Conservation (phyloP, 37 sponge, comb jelly and placozoan genomes). For the Spongilla lacustris region DNA sequence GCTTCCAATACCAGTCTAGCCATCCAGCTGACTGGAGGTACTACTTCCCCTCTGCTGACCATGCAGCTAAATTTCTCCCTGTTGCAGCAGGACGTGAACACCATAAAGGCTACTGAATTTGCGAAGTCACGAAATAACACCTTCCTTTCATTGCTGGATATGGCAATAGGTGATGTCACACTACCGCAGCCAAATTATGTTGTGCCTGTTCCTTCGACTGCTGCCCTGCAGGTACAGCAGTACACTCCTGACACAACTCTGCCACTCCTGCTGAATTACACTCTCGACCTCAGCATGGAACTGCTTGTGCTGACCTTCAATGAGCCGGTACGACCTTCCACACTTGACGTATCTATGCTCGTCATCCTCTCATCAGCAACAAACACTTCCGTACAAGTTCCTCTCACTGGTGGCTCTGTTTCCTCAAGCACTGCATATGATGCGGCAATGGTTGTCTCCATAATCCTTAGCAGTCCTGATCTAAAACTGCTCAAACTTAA, state of each 20-base stretch:
- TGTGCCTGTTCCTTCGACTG: conserved; percentile 36
- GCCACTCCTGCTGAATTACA: conserved; percentile 56
- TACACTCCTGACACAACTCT: conserved; percentile 71
- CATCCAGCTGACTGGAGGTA: conserved; percentile 40
- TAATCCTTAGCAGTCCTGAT: conserved; percentile 53
- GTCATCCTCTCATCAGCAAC: conserved; percentile 41
- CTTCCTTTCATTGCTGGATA: conserved; percentile 46
- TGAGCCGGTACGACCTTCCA: conserved; percentile 83
- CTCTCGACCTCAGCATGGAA: conserved; percentile 67
- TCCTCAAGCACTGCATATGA: conserved; percentile 46
- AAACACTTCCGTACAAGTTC: background rate
- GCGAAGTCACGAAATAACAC: conserved; percentile 72
- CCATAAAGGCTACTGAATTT: conserved; percentile 75
- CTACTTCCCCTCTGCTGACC: conserved; percentile 10
- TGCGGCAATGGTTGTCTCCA: conserved; percentile 33
- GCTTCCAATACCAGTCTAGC: conserved; percentile 30
- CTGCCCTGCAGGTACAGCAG: conserved; percentile 48
- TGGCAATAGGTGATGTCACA: conserved; percentile 73
- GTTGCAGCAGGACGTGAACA: conserved; percentile 36
- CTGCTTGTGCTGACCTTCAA: conserved; percentile 62
- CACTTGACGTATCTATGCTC: conserved; percentile 68
- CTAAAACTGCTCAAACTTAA: conserved; percentile 67
- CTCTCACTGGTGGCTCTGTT: conserved; percentile 34
- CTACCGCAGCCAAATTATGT: conserved; percentile 62
- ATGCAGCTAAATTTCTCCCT: background rate